Base-by-base conservation (phyloP, 2,797 vertebrate species). In the Ciconia nigra region DNA sequence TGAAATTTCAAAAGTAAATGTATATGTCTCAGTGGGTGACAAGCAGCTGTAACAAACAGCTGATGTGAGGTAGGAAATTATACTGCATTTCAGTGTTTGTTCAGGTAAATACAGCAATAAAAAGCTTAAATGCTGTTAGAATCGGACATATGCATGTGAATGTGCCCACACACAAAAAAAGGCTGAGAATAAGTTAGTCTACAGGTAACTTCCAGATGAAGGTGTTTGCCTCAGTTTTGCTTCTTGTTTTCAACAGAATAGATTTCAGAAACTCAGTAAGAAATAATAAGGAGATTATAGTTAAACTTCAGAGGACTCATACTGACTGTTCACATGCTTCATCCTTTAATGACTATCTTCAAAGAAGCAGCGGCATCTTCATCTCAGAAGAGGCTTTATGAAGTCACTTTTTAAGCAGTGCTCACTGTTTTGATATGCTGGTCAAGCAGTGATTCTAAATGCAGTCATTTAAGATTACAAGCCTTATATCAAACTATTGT, bases 311-410 rank as follows among this genome's bases (percentile, higher is more conserved):
- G 73, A 97, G 55, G 37, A 77, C 62, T 91, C 49, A 28, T 37
- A 59, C 59, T 76, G 81, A 29, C 95, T 92, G 31, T 63, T 95
- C 73, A 44, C 47, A 44, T 69, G 54, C n/a, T 88, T 96, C 81
- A 93, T 94, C 84, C 87, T 89, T 89, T 95, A 94, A 94, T 93
- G 89, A 93, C 84, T 73, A 94, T 94, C 96, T 97, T 97, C 92
- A 94, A 96, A 93, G 95, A 31, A 83, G 37, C 66, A 95, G 41
- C 31, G 33, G 52, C 49, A 57, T 95, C 84, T 77, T 89, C 5
- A 2, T 83, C 74, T 89, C 47, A 22, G 74, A 67, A 78, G 72
- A 66, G 54, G 59, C 49, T 95, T 97, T 93, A 59, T 52, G n/a
- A 54, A 85, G 55, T 62, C 16, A 31, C 7, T 84, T 84, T 79